Conservation (phyloP, 2,113 vertebrate species). For the Megaceryle torquata region DNA sequence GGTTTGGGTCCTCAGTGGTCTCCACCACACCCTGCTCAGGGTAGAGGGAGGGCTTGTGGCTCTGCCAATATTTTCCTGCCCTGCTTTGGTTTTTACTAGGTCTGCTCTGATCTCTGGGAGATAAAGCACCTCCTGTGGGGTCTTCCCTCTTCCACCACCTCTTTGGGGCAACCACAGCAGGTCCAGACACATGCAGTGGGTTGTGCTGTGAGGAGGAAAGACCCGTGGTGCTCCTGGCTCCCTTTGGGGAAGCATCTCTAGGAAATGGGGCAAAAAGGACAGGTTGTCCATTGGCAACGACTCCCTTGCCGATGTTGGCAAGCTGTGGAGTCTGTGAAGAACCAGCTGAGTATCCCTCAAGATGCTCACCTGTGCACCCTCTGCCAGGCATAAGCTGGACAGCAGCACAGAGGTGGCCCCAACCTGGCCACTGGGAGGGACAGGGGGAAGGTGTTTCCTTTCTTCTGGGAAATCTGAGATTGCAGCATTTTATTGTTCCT, state of each 20-base stretch:
- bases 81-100: neutral
- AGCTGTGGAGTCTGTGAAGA: neutral
- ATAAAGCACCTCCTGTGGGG: neutral
- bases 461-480: neutral
- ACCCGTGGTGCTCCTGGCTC: rapidly evolving
- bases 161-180: neutral
- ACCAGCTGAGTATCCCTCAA: no score
- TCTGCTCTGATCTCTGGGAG: neutral
- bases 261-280: neutral
- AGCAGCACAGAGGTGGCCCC: neutral
- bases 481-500: rapidly evolving
- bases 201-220: neutral
- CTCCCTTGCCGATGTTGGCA: rapidly evolving
- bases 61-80: neutral
- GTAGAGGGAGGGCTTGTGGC: neutral
- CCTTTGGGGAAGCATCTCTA: neutral
- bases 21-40: rapidly evolving
- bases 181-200: rapidly evolving
- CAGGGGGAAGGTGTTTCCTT: neutral
- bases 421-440: neutral
- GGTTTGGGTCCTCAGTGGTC: neutral
- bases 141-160: neutral
- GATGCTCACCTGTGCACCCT: neutral
- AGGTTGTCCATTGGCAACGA: no score
- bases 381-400: neutral